These are phyloP conservation scores for Rutpela maculata DNA, from an alignment of 2,888 invertebrate species.

Conservation along the genomic window DNA sequence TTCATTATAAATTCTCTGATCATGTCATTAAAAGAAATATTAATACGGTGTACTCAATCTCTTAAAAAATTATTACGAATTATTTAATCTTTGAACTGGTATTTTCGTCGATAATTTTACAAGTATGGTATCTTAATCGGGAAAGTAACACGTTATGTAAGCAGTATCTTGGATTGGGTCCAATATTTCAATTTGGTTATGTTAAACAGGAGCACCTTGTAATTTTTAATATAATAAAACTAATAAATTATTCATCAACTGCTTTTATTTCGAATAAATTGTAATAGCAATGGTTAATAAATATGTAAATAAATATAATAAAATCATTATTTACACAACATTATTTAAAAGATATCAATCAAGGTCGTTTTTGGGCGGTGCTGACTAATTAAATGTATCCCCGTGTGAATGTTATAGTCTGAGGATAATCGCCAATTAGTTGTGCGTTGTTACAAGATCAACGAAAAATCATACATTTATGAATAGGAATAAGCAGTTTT, in stretches of 20 bases:
- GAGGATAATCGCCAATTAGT: not conserved
- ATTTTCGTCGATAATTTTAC: conserved; percentile 1
- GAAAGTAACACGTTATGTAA: not conserved
- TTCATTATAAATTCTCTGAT: not conserved
- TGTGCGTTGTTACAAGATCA: not conserved
- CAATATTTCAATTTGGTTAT: conserved; percentile 6
- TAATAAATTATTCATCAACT: conserved; percentile 22
- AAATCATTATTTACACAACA: not conserved
- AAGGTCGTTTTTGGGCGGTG: conserved; percentile 8
- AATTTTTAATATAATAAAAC: conserved; percentile 19
- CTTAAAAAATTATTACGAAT: not conserved
- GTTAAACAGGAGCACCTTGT: conserved; percentile 17
- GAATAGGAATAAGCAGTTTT: too few species aligned
- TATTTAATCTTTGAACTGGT: not conserved
- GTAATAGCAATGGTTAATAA: conserved; percentile 19
- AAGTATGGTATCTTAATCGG: not conserved
- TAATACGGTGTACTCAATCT: conserved; percentile 9
- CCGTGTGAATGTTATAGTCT: not conserved
- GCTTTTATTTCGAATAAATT: conserved; percentile 13
- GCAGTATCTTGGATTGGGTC: not conserved
- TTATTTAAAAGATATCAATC: conserved; percentile 18
- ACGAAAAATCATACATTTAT: too few species aligned
- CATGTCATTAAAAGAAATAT: not conserved
- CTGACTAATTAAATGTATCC: not conserved
- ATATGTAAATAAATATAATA: conserved; percentile 13